A percentile compares a stretch with the other conserved stretches of the same genome.
These are phyloP conservation scores for Ispidina lecontei DNA, from an alignment of 2,797 vertebrate genomes.

Conservation along the genomic window DNA sequence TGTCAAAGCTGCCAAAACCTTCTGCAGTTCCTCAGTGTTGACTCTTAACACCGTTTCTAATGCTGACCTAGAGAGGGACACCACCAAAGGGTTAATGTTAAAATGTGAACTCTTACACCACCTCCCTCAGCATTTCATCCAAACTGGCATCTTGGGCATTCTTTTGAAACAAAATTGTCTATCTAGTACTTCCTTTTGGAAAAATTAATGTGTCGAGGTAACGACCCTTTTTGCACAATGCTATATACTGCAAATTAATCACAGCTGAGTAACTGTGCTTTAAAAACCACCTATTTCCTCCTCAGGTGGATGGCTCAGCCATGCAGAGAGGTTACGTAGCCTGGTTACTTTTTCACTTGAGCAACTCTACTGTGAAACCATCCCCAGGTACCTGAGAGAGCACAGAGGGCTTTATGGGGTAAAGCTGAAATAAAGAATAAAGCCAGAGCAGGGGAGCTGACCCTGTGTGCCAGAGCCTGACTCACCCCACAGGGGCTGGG, in stretches of 20 bases:
- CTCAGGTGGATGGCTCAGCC: not conserved
- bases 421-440: not conserved
- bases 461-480: not conserved
- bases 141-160: not conserved
- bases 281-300: not conserved
- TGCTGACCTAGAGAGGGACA: constrained; percentile 55
- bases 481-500: not conserved
- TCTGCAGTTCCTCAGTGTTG: constrained; percentile 56
- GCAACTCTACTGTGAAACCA: not conserved
- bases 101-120: not conserved
- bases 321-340: fast-evolving
- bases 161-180: not conserved
- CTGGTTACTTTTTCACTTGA: not conserved
- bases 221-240: constrained; percentile 32
- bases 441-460: not conserved
- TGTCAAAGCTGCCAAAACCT: constrained; percentile 42
- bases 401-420: not conserved
- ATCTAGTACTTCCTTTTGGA: constrained; percentile 8
- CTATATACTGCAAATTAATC: not conserved
- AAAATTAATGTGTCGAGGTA: not conserved
- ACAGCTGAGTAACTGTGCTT: not conserved
- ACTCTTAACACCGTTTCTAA: constrained; percentile 59
- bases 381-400: not conserved
- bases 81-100: not conserved
- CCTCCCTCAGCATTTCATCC: not conserved